Evolutionary conservation across 2,113 vertebrate genomes (phyloP).

Genomic region (Zosterops borbonicus): DNA sequence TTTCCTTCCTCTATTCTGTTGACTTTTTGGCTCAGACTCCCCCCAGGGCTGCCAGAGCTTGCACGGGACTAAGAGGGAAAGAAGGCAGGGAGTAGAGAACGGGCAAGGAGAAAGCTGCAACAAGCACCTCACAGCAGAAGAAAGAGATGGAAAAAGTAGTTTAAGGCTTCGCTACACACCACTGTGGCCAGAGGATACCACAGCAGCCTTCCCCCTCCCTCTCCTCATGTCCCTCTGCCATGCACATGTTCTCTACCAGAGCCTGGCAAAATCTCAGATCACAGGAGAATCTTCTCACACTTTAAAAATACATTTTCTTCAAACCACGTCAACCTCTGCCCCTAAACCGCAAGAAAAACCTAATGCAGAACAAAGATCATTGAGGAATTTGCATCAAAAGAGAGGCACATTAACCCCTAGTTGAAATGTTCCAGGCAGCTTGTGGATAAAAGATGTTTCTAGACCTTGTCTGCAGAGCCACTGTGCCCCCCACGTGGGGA

Average conservation of each 20-base stretch:
- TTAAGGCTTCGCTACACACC: neutral
- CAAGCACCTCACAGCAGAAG: neutral
- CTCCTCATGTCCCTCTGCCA: neutral
- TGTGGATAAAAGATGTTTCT: neutral
- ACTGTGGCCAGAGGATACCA: neutral
- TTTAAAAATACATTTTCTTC: neutral
- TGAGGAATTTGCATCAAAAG: neutral
- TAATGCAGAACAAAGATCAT: neutral
- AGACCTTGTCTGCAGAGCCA: neutral
- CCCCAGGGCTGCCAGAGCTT: neutral
- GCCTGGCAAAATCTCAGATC: neutral
- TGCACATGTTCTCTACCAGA: neutral
- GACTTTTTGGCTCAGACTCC: neutral
- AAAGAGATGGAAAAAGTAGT: neutral
- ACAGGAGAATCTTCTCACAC: neutral
- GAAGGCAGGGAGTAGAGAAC: neutral
- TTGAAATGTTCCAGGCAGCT: neutral
- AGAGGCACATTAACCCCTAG: neutral
- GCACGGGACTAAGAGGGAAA: neutral
- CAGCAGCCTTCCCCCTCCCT: neutral
- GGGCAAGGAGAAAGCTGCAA: neutral
- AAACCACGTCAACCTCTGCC: neutral
- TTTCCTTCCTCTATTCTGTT: neutral
- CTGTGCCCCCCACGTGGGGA: neutral
- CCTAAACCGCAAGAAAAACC: neutral